Evolutionary conservation across 2,888 invertebrate genomes (phyloP).

Genomic region (Lucinisca nassula): DNA sequence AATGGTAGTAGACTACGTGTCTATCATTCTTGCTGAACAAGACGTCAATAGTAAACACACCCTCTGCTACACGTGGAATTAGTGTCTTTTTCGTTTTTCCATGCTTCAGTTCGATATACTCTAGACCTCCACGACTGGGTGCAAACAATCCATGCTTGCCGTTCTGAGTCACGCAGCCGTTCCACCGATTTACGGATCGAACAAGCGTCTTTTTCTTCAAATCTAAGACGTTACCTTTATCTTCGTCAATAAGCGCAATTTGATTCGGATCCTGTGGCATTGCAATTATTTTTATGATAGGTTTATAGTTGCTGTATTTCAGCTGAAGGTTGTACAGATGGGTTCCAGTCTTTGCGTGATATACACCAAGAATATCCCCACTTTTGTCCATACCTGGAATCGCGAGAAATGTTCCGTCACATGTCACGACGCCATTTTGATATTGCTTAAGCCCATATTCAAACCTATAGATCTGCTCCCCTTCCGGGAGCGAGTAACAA

Average conservation of each 20-base stretch:
- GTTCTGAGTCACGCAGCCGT: conserved; percentile 91
- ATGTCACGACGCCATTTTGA: conserved; percentile 93
- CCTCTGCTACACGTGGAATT: conserved; percentile 96
- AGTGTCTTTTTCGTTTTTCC: conserved; percentile 96
- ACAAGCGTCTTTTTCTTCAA: conserved; percentile 95
- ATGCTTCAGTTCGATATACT: conserved; percentile 95
- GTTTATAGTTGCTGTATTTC: conserved; percentile 86
- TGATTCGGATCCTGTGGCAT: conserved; percentile 90
- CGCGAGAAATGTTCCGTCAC: conserved; percentile 93
- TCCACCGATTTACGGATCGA: conserved; percentile 97
- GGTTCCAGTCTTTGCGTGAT: conserved; percentile 94
- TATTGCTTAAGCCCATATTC: conserved; percentile 94
- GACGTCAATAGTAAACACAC: conserved; percentile 97
- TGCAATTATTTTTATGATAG: conserved; percentile 84
- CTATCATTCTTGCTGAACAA: conserved; percentile 97
- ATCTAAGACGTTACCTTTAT: conserved; percentile 95
- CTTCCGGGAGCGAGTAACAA: conserved; percentile 90
- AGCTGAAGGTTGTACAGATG: conserved; percentile 86
- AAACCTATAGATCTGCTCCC: conserved; percentile 93
- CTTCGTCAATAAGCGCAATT: conserved; percentile 96
- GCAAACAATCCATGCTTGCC: conserved; percentile 96
- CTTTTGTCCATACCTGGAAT: conserved; percentile 92
- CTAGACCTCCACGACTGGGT: conserved; percentile 96
- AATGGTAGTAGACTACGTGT: conserved; percentile 99
- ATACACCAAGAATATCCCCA: conserved; percentile 95